phyloP scores from a whole-genome alignment of 2,797 vertebrate genomes.

The Acanthiza pusilla region DNA sequence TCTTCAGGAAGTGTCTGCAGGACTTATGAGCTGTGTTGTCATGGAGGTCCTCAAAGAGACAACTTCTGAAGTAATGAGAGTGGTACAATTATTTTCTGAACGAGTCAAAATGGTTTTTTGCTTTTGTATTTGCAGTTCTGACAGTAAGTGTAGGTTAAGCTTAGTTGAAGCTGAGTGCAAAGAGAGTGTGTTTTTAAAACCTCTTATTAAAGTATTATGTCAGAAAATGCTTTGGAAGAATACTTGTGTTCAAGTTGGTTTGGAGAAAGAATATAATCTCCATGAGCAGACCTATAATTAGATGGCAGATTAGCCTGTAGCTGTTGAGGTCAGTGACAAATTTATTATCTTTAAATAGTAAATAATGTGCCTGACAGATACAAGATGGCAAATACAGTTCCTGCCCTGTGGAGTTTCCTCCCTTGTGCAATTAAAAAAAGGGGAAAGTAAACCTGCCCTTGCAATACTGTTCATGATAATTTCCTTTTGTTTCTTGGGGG shows the following conservation, averaged over 20 bases:
- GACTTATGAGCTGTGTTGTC: rapidly evolving
- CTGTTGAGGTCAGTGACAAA: slow-evolving; percentile 15
- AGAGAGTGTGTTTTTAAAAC: not conserved
- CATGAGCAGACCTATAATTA: not conserved
- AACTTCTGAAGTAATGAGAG: not conserved
- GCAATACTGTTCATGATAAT: not conserved
- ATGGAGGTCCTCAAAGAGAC: not conserved
- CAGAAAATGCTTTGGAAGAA: not conserved
- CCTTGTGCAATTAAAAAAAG: not conserved
- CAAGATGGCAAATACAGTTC: not conserved
- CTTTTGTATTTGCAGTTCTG: not conserved
- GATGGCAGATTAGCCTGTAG: not conserved
- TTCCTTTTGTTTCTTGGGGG: not conserved
- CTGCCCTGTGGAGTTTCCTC: not conserved
- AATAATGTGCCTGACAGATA: not conserved
- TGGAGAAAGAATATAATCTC: not conserved
- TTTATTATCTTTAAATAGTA: slow-evolving; percentile 21
- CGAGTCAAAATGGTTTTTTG: not conserved
- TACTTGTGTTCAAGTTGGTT: not conserved
- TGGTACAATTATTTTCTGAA: not conserved
- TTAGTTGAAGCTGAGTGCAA: not conserved
- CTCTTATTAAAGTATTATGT: not conserved
- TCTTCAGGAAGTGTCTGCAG: not conserved
- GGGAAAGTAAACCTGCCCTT: not conserved
- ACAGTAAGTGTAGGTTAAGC: not conserved